phyloP scores from a whole-genome alignment of 2,888 invertebrate species.

The Arrhopalites spinosus region DNA sequence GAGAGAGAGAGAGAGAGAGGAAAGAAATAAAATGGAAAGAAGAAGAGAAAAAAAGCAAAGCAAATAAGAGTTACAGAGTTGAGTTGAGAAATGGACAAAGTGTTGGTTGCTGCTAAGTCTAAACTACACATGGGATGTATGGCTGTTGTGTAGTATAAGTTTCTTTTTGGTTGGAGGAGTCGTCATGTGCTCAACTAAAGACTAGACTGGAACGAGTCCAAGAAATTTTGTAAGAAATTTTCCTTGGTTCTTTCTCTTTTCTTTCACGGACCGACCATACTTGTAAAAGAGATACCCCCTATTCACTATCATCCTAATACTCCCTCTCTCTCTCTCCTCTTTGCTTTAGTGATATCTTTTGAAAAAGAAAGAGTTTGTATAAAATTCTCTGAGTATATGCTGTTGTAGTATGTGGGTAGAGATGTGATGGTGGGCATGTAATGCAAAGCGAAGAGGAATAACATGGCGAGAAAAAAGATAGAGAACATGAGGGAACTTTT shows the following conservation, averaged over 20 bases:
- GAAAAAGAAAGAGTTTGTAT: no score
- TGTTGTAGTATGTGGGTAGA: no score
- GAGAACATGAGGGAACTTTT: no score
- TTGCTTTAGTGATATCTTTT: neutral
- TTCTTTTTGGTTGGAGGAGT: neutral
- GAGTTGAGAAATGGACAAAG: constrained; percentile 51
- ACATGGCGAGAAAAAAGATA: no score
- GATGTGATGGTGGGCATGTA: no score
- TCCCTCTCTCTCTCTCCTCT: constrained; percentile 15
- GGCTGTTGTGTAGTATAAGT: neutral
- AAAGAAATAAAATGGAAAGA: neutral
- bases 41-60: constrained; percentile 8
- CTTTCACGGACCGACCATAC: constrained; percentile 5
- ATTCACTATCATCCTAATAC: constrained; percentile 15
- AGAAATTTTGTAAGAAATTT: constrained; percentile 42
- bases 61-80: constrained; percentile 15
- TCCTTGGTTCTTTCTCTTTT: constrained; percentile 25
- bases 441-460: no score
- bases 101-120: constrained; percentile 42
- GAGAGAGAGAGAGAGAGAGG: neutral
- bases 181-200: neutral
- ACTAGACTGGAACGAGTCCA: constrained; percentile 41
- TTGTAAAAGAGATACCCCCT: no score
- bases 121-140: constrained; percentile 15
- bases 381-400: no score